Evolutionary conservation across 1,140 invertebrate genomes (phyloP), one percentile per base, ranked within the genome.

Genomic region (Hypsibius dujardini): DNA sequence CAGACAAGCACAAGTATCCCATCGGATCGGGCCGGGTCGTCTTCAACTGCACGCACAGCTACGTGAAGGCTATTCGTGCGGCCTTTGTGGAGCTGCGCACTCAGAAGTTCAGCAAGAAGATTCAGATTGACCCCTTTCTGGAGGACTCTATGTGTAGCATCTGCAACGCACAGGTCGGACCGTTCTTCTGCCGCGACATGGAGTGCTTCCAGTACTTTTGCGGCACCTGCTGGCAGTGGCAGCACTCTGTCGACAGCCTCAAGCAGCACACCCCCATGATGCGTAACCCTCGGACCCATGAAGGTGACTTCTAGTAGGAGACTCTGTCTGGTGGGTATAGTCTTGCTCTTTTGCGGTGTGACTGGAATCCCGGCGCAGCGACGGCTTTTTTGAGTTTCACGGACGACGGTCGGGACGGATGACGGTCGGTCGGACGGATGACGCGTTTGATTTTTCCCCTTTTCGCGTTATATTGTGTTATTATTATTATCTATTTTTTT

Each of bases 1-100:
- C 92, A 1, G 95, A 98, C 78, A 96, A 95, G 80, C 85, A 90
- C 80, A 97, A 95, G 78, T 98, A 98, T 82, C 95, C 95, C 0
- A 98, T 97, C 79, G 95, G 83, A 2, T 96, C 93, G 2, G 95
- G 90, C 0, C 84, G 95, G 72, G 90, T 98, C 0, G 95, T 91
- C 1, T 98, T 98, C 81, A 88, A 88, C 79, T 92, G 89, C 79
- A 84, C 86, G 73, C 84, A 85, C 71, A 95, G 92, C 0, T 98
- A 95, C 80, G 87, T 92, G 83, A 90, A 89, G 76, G 95, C 95
- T 47, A 88, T 98, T 1, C 84, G 87, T 69, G 90, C 94, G 59
- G 91, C 87, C 2, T 97, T 95, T 79, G 86, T 98, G n/a, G 90
- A 95, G 79, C 90, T 98, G 69, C 89, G 90, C 77, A 92, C 92